phyloP scores from a whole-genome alignment of 2,113 vertebrate genomes.

The Carettochelys insculpta region DNA sequence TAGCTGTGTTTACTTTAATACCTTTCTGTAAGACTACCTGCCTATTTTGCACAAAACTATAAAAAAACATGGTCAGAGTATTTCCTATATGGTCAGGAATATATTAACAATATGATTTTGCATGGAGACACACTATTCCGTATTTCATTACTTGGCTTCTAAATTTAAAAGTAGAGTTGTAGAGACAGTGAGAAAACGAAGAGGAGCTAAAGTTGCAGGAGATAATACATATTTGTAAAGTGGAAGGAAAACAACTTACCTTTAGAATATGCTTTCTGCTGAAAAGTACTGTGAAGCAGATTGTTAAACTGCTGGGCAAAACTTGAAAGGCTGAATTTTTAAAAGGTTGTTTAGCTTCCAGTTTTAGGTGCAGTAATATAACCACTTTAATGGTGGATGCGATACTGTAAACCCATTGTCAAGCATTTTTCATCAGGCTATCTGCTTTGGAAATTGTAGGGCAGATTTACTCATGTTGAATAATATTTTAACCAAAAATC shows the following conservation, averaged over 20 bases:
- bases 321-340: conserved; percentile 18
- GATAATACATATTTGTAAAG: background rate
- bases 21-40: background rate
- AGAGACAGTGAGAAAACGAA: background rate
- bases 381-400: background rate
- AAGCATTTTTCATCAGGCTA: background rate
- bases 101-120: background rate
- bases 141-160: background rate
- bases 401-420: conserved; percentile 18
- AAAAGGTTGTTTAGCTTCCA: background rate
- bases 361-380: background rate
- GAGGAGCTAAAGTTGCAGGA: background rate
- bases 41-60: background rate
- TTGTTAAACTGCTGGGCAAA: conserved; percentile 22
- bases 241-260: background rate
- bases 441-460: background rate
- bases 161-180: background rate
- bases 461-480: conserved; percentile 12
- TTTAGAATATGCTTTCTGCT: conserved; percentile 12
- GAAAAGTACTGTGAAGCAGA: background rate
- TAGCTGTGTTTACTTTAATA: conserved; percentile 24
- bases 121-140: background rate
- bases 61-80: background rate
- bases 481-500: background rate
- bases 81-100: background rate